Evolutionary conservation across 2,888 invertebrate species (phyloP).

Genomic region (Eupeodes latifasciatus): DNA sequence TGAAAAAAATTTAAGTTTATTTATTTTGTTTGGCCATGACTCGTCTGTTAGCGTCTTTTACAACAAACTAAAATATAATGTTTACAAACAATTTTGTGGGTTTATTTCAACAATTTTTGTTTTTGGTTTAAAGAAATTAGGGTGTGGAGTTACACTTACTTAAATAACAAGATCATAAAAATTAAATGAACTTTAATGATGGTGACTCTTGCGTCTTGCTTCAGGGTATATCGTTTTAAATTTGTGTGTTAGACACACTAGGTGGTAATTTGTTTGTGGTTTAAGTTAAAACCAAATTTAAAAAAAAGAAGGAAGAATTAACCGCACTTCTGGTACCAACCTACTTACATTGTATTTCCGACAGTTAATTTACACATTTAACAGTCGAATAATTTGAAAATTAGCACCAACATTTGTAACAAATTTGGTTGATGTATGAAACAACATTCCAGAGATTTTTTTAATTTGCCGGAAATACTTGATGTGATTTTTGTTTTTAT

Average conservation of each 20-base stretch:
- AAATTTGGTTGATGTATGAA: neutral
- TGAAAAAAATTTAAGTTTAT: neutral
- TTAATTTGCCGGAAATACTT: neutral
- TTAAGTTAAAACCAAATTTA: neutral
- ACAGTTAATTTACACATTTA: constrained; percentile 2
- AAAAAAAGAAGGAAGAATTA: neutral
- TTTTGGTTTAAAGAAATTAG: neutral
- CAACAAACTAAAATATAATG: constrained; percentile 29
- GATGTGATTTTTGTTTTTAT: neutral
- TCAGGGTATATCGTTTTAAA: neutral
- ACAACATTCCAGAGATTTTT: neutral
- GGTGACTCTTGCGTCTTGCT: neutral
- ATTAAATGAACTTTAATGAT: constrained; percentile 5
- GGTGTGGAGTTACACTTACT: constrained; percentile 13
- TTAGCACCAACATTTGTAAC: neutral
- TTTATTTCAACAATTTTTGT: constrained; percentile 15
- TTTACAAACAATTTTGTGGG: neutral
- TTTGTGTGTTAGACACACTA: neutral
- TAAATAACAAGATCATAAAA: constrained; percentile 27
- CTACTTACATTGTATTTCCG: neutral
- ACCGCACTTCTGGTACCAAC: constrained; percentile 16
- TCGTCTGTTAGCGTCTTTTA: neutral
- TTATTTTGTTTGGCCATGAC: constrained; percentile 47
- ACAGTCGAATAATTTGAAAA: constrained; percentile 7
- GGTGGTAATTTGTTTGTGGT: neutral